A percentile compares a stretch with the other conserved stretches of the same genome.
Evolutionary conservation across 2,888 invertebrate genomes (phyloP).

Genomic region (Drosophila ustulata): DNA sequence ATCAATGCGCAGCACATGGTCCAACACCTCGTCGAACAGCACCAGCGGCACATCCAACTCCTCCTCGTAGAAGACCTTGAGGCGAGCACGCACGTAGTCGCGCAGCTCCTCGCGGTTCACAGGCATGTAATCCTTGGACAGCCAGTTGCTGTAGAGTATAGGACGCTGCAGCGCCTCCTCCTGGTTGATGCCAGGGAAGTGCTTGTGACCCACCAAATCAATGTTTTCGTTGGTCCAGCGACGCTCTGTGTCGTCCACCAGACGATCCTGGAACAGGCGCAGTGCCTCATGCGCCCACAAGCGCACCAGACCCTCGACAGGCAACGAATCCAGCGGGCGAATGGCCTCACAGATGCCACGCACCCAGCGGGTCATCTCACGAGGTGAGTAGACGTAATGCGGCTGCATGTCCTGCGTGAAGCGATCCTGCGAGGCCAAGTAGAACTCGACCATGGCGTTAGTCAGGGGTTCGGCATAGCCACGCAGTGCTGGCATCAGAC

Average conservation of each 20-base stretch:
- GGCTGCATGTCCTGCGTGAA: constrained; percentile 99
- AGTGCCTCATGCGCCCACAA: constrained; percentile 99
- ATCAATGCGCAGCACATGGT: constrained; percentile 99
- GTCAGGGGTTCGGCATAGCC: constrained; percentile 98
- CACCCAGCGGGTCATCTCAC: constrained; percentile 99
- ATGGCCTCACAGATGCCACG: constrained; percentile 99
- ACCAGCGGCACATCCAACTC: constrained; percentile 99
- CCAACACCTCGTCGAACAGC: constrained; percentile 99
- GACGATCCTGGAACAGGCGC: constrained; percentile 97
- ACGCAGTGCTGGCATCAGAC: constrained; percentile 95
- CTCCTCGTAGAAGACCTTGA: constrained; percentile 99
- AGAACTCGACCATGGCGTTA: constrained; percentile 99
- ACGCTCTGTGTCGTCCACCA: constrained; percentile 97
- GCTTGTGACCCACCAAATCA: constrained; percentile 95
- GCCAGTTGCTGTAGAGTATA: constrained; percentile 99
- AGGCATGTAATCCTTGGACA: constrained; percentile 98
- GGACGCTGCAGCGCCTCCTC: constrained; percentile 96
- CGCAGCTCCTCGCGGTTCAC: constrained; percentile 97
- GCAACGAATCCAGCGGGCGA: constrained; percentile 95
- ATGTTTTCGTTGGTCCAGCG: constrained; percentile 99
- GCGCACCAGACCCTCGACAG: constrained; percentile 97
- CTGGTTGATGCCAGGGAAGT: constrained; percentile 95
- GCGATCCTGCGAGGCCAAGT: constrained; percentile 97
- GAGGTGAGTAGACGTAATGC: constrained; percentile 99
- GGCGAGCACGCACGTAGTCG: constrained; percentile 98